Conservation (phyloP, 2,888 invertebrate genomes). For the Euzetes globulus region DNA sequence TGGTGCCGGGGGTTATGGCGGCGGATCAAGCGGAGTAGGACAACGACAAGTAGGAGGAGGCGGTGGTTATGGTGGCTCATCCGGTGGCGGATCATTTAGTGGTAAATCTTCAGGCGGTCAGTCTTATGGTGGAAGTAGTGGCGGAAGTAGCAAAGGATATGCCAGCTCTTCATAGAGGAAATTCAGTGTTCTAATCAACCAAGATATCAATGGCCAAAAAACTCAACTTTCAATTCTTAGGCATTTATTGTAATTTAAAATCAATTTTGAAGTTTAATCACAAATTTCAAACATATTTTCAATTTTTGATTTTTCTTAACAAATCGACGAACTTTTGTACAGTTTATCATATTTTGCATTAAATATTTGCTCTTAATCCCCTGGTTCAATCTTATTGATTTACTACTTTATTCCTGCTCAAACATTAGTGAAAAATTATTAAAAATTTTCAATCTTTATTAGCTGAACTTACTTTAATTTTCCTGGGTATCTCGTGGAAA, state of each 20-base stretch:
- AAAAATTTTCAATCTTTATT: too few relatives aligned
- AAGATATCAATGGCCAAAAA: neutral
- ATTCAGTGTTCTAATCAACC: neutral
- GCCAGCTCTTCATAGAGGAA: neutral
- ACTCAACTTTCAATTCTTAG: neutral
- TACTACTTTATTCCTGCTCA: too few relatives aligned
- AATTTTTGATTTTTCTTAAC: too few relatives aligned
- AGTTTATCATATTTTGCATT: too few relatives aligned
- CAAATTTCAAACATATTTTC: too few relatives aligned
- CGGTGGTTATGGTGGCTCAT: conserved; percentile 17
- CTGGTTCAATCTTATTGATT: too few relatives aligned
- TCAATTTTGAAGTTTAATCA: neutral
- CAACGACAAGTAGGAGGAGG: conserved; percentile 9
- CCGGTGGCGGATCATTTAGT: neutral
- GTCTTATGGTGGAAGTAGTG: neutral
- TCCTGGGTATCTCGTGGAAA: too few relatives aligned
- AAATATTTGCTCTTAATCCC: too few relatives aligned
- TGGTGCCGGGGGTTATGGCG: neutral
- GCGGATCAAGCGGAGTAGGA: neutral
- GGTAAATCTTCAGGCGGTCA: neutral
- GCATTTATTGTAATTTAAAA: conserved; percentile 17
- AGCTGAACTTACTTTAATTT: too few relatives aligned
- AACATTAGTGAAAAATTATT: too few relatives aligned
- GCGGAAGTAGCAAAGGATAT: conserved; percentile 5
- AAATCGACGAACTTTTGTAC: too few relatives aligned